Conservation (phyloP, 1,140 invertebrate genomes). For the Chrysopa pallens region DNA sequence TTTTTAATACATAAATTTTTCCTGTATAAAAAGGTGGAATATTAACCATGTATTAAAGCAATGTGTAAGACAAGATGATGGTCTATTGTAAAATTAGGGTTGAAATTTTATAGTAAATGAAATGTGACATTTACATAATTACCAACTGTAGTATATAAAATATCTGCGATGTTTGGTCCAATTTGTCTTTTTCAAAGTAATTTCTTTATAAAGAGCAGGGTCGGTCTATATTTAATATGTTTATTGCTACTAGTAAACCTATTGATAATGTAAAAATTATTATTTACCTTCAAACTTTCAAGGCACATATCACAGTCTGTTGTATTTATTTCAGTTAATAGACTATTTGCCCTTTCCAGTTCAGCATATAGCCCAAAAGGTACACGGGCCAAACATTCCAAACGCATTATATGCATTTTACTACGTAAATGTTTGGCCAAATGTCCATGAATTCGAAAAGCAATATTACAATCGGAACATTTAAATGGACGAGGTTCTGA, state of each 20-base stretch:
- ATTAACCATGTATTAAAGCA: no score
- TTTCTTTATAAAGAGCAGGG: background rate
- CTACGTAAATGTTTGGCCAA: slow-evolving; percentile 90
- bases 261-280: background rate
- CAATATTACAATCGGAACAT: slow-evolving; percentile 87
- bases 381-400: slow-evolving; percentile 82
- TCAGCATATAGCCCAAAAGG: slow-evolving; percentile 93
- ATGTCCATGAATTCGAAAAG: slow-evolving; percentile 91
- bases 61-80: no score
- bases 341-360: slow-evolving; percentile 76
- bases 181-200: background rate
- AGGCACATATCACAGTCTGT: slow-evolving; percentile 86
- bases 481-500: slow-evolving; percentile 88
- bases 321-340: slow-evolving; percentile 84
- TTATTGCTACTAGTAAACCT: background rate
- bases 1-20: no score
- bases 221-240: background rate
- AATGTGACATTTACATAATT: no score
- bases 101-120: no score
- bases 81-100: no score
- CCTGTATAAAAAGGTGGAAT: no score
- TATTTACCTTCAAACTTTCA: slow-evolving; percentile 54
- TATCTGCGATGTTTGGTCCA: background rate
- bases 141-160: background rate
- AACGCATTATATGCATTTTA: slow-evolving; percentile 91